A percentile compares a stretch with the other conserved stretches of the same genome.
Evolutionary conservation across 2,888 invertebrate genomes (phyloP).

Genomic region (Carpatolechia fugitivella): DNA sequence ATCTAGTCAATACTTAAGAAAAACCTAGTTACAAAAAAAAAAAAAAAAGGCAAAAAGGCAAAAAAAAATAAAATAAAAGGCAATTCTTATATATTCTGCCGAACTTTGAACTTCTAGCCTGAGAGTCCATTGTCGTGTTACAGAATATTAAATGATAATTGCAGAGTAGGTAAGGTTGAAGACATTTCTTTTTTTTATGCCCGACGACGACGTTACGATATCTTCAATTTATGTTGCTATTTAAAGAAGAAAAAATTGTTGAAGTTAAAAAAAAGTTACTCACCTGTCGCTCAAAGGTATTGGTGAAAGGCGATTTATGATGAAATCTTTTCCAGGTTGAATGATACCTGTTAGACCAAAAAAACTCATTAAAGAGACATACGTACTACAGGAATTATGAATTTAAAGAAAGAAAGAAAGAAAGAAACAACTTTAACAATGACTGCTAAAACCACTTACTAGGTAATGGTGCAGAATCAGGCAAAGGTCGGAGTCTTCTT

Average conservation of each 20-base stretch:
- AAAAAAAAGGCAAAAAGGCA: too few relatives aligned
- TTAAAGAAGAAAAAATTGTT: too few relatives aligned
- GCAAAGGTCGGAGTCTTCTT: slow-evolving; percentile 58
- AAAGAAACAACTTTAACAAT: too few relatives aligned
- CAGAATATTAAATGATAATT: not conserved
- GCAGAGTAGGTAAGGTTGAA: not conserved
- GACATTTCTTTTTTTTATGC: not conserved
- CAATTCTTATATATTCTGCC: not conserved
- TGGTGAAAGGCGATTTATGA: slow-evolving; percentile 51
- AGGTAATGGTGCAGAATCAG: slow-evolving; percentile 69
- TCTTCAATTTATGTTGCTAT: too few relatives aligned
- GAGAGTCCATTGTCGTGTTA: not conserved
- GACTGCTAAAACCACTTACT: too few relatives aligned
- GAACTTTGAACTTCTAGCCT: slow-evolving; percentile 16
- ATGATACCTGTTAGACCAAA: slow-evolving; percentile 44
- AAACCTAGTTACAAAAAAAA: too few relatives aligned
- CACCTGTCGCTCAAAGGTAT: slow-evolving; percentile 59
- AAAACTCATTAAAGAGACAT: not conserved
- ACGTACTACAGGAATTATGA: too few relatives aligned
- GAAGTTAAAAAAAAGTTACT: slow-evolving; percentile 31
- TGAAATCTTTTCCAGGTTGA: slow-evolving; percentile 46
- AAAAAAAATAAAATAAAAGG: too few relatives aligned
- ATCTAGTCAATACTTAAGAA: not conserved
- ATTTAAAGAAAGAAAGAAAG: not conserved
- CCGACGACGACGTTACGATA: too few relatives aligned